Evolutionary conservation across 2,113 vertebrate genomes (phyloP).

Genomic region (Propithecus coquereli): DNA sequence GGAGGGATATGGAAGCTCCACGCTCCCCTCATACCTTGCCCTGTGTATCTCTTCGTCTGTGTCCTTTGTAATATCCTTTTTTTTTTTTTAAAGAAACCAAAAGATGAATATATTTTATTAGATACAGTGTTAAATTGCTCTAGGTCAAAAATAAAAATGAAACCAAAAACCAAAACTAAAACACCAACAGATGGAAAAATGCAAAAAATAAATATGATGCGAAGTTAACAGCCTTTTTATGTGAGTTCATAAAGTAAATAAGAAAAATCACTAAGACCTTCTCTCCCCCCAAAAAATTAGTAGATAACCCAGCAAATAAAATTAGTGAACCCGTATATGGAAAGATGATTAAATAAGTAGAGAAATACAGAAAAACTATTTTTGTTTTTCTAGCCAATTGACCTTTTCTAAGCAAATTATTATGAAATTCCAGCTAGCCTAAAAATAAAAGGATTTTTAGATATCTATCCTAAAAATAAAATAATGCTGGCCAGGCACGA

Average conservation of each 20-base stretch:
- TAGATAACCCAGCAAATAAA: background rate
- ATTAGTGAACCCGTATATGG: background rate
- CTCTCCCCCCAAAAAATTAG: background rate
- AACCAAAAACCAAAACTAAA: slow-evolving; percentile 5
- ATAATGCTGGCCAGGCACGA: background rate
- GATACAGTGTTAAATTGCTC: background rate
- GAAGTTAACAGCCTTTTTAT: background rate
- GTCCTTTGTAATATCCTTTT: background rate
- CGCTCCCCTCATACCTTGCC: background rate
- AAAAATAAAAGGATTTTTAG: background rate
- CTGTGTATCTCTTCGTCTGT: background rate
- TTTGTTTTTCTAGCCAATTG: background rate
- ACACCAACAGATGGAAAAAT: background rate
- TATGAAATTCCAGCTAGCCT: background rate
- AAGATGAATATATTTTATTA: background rate
- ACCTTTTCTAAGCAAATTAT: background rate
- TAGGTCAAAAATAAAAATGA: slow-evolving; percentile 31
- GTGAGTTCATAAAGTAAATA: background rate
- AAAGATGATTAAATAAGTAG: background rate
- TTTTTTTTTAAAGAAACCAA: background rate
- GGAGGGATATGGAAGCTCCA: background rate
- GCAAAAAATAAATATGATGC: background rate
- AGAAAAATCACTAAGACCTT: background rate
- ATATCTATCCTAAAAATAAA: background rate
- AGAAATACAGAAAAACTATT: background rate